Evolutionary conservation across 2,888 invertebrate species (phyloP).

Genomic region (Mythimna impura): DNA sequence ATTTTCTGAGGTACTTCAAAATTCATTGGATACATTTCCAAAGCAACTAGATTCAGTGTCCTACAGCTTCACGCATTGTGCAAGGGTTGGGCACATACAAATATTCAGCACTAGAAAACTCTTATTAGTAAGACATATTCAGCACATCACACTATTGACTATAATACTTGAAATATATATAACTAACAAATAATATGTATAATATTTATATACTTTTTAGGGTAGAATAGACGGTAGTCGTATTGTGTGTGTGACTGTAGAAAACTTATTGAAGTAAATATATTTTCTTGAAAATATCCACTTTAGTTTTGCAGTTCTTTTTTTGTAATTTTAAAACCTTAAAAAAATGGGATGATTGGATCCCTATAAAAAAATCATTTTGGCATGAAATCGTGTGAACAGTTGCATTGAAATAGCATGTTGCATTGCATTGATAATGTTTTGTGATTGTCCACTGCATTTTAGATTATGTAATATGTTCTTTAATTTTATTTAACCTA

Average conservation of each 20-base stretch:
- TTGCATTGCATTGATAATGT: slow-evolving; percentile 45
- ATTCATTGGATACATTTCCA: neutral
- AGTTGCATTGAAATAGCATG: slow-evolving; percentile 59
- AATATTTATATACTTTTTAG: slow-evolving; percentile 52
- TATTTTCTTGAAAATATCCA: slow-evolving; percentile 3
- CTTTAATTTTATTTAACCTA: slow-evolving; percentile 13
- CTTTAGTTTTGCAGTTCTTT: slow-evolving; percentile 7
- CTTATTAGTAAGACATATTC: slow-evolving; percentile 1
- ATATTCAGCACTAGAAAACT: slow-evolving; percentile 20
- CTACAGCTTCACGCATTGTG: slow-evolving; percentile 28
- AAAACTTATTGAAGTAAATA: neutral
- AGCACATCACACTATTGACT: slow-evolving; percentile 24
- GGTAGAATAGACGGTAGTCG: slow-evolving; percentile 46
- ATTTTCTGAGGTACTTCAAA: neutral
- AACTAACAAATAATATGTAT: slow-evolving; percentile 44
- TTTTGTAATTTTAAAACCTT: neutral
- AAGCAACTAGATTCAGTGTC: neutral
- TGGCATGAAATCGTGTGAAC: slow-evolving; percentile 46
- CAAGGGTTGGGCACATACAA: slow-evolving; percentile 27
- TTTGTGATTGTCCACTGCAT: slow-evolving; percentile 44
- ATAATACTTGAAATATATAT: slow-evolving; percentile 12
- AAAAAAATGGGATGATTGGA: neutral
- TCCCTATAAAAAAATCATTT: slow-evolving; percentile 10
- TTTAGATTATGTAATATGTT: slow-evolving; percentile 31
- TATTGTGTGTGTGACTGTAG: slow-evolving; percentile 46